Evolutionary conservation across 2,888 invertebrate genomes (phyloP), one percentile per base, ranked within the genome.

Genomic region (Phalangium opilio): DNA sequence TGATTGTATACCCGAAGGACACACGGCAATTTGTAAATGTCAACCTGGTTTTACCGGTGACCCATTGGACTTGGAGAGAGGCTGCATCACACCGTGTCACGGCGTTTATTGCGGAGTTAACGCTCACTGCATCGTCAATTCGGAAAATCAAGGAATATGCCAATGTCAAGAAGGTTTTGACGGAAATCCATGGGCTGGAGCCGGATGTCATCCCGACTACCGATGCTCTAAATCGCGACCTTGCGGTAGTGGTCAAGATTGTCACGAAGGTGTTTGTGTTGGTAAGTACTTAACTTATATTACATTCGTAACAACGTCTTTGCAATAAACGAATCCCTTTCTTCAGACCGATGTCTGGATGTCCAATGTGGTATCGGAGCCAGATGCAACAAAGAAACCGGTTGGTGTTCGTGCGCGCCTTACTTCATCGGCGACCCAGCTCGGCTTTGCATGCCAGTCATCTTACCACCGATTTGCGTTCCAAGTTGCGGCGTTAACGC

Each of bases 141-240:
- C 79, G 55, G 74, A 75, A 17, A 89, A 87, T 12, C 51, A 54
- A 43, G 85, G 86, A 14, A 86, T 86, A 4, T 90, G 89, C 63
- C 81, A 83, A 62, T 90, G 89, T 61, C 75, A 80, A 2, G 83
- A 85, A 63, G 86, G 86, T 41, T 81, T 79, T 64, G 75, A 79
- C 48, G 89, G 89, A 17, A 89, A 90, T 68, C 87, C 90, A 7
- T 90, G 89, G 71, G 83, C 87, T 1, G 90, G 90, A 20, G 90
- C 89, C 35, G 74, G 74, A 46, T 90, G 90, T 62, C 73, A 73
- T 46, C 57, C 57, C 43, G 27, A 43, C 11, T 35, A 39, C 35
- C 7, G 38, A 17, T 38, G 38, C 18, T 38, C 38, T 10, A 18
- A 17, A 18, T 12, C 15, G 3, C 11, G n/a, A 17, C 38, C 38